A percentile compares a stretch with the other conserved stretches of the same genome.
These are phyloP conservation scores for Ridgeia piscesae DNA, from an alignment of 1,140 invertebrate species.

Conservation along the genomic window DNA sequence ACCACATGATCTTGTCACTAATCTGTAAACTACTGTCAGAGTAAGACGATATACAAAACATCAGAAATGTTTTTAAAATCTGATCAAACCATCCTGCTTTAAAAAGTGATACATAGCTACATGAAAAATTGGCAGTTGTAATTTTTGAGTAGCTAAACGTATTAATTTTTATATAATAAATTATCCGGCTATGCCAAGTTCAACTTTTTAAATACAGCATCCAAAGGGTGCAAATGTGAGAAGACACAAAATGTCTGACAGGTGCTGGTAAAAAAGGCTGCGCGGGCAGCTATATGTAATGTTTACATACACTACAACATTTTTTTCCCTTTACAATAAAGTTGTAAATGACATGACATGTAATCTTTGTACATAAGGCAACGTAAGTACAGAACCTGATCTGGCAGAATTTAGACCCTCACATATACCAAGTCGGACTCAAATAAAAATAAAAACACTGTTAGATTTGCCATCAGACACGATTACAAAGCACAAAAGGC, in stretches of 20 bases:
- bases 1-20: not conserved
- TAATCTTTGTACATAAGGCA: not conserved
- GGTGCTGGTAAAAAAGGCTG: not conserved
- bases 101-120: not conserved
- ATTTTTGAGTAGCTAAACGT: not conserved
- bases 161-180: not conserved
- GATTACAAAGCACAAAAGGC: not conserved
- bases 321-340: conserved; percentile 7
- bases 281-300: no score
- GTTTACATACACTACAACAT: not conserved
- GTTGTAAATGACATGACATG: not conserved
- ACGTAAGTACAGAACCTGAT: not conserved
- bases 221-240: not conserved
- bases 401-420: not conserved
- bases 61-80: not conserved
- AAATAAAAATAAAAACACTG: not conserved
- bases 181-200: not conserved
- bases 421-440: not conserved
- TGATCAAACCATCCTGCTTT: not conserved
- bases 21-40: not conserved
- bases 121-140: not conserved
- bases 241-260: not conserved
- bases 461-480: not conserved
- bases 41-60: not conserved
- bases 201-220: not conserved